A percentile compares a stretch with the other conserved stretches of the same genome.
phyloP scores from a whole-genome alignment of 37 sponge, comb jelly and placozoan species.

The Amphimedon queenslandica region DNA sequence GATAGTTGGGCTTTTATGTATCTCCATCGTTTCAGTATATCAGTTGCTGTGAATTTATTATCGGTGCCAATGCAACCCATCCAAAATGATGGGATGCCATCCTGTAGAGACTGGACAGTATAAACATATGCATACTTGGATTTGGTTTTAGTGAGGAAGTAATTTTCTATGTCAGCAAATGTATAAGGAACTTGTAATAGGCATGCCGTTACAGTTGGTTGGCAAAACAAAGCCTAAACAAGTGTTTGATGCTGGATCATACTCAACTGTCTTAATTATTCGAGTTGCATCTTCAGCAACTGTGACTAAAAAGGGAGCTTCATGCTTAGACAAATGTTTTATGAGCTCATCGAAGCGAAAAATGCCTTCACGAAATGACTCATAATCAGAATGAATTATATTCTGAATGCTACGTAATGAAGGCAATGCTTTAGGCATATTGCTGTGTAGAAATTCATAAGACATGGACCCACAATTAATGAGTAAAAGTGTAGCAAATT shows the following conservation, averaged over 20 bases:
- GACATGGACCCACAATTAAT: constrained; percentile 41
- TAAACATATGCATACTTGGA: constrained; percentile 29
- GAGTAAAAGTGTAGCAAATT: constrained; percentile 45
- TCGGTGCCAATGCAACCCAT: constrained; percentile 25
- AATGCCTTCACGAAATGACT: constrained; percentile 32
- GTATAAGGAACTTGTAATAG: constrained; percentile 2
- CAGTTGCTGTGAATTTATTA: constrained; percentile 12
- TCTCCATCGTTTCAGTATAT: constrained; percentile 9
- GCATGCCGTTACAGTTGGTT: constrained; percentile 7
- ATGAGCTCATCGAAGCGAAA: constrained; percentile 48
- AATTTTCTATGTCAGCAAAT: constrained; percentile 6
- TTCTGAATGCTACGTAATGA: constrained; percentile 42
- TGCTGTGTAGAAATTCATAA: constrained; percentile 50
- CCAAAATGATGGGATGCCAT: constrained; percentile 20
- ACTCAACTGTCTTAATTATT: constrained; percentile 15
- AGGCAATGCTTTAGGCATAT: constrained; percentile 50
- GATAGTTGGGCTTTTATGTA: background rate
- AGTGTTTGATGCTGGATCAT: constrained; percentile 9
- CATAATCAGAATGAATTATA: constrained; percentile 22
- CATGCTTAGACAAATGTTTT: constrained; percentile 20
- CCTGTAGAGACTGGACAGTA: constrained; percentile 16
- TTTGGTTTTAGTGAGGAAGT: background rate
- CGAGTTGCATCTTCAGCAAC: constrained; percentile 43
- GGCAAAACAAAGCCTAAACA: constrained; percentile 30
- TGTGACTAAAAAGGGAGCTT: constrained; percentile 28